Conservation (phyloP, 2,113 vertebrate species). For the Oceanodroma tethys region DNA sequence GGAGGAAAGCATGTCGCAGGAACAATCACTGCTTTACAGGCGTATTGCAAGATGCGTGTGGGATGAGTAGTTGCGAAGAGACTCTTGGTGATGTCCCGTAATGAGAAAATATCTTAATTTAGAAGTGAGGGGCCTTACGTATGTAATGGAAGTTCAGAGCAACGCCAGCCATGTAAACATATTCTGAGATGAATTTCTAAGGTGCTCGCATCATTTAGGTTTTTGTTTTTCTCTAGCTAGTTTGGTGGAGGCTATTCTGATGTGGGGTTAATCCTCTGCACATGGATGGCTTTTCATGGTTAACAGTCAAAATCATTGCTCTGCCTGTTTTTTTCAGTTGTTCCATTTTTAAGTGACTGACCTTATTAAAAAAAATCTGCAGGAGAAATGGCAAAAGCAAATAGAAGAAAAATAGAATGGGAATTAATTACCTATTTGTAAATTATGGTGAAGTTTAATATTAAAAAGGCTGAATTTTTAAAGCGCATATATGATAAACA, state of each 20-base stretch:
- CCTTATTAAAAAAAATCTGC: neutral
- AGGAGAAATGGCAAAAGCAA: neutral
- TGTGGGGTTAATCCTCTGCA: neutral
- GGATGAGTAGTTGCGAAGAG: neutral
- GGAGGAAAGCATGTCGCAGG: neutral
- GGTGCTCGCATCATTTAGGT: neutral
- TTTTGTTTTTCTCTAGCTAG: neutral
- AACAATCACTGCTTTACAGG: too few relatives aligned
- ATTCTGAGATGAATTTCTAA: neutral
- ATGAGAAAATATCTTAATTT: neutral
- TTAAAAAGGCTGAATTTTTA: neutral
- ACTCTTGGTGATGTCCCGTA: neutral
- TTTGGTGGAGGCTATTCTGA: neutral
- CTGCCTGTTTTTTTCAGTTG: neutral
- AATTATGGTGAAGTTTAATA: neutral
- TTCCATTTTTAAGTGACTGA: neutral
- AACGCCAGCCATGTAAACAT: neutral
- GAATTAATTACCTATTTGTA: neutral
- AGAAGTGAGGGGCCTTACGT: neutral
- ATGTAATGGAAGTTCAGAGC: too few relatives aligned
- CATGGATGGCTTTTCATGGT: accelerated
- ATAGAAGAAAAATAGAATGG: neutral
- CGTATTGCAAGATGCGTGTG: accelerated
- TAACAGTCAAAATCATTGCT: neutral
- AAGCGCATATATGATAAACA: neutral